Conservation (phyloP, 2,888 invertebrate genomes). For the Latrodectus elegans region DNA sequence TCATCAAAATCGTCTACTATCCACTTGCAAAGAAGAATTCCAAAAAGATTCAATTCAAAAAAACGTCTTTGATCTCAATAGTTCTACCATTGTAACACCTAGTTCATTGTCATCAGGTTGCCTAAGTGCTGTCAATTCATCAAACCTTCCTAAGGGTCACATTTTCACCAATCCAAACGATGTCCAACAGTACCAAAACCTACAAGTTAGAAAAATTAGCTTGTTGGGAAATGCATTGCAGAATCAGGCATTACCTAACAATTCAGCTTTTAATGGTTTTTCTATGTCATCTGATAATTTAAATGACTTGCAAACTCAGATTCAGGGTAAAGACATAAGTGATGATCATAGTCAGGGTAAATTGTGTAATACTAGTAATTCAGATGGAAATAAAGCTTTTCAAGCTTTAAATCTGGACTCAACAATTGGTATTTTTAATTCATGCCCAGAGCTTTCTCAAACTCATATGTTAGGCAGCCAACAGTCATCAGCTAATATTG, state of each 20-base stretch:
- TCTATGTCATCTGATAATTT: constrained; percentile 26
- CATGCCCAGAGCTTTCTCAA: constrained; percentile 34
- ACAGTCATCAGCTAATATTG: neutral
- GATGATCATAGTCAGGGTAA: constrained; percentile 11
- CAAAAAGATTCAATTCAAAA: constrained; percentile 21
- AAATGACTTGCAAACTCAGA: constrained; percentile 4
- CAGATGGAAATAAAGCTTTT: constrained; percentile 9
- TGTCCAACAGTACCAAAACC: constrained; percentile 26
- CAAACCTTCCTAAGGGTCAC: constrained; percentile 5
- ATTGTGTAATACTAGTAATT: neutral
- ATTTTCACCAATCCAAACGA: constrained; percentile 1
- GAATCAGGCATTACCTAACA: constrained; percentile 1
- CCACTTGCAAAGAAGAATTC: constrained; percentile 5
- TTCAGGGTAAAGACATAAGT: constrained; percentile 7
- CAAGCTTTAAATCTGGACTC: constrained; percentile 27
- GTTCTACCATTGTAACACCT: constrained; percentile 58
- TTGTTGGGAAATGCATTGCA: constrained; percentile 8
- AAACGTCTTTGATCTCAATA: constrained; percentile 44
- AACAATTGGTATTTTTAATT: constrained; percentile 27
- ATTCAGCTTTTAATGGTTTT: constrained; percentile 17
- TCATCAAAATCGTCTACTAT: constrained; percentile 33
- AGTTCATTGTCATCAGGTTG: constrained; percentile 62
- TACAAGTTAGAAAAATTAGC: constrained; percentile 55
- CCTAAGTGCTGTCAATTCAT: constrained; percentile 48
- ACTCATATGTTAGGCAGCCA: constrained; percentile 13